Conservation (phyloP, 2,888 invertebrate genomes). For the Ophioninae sp. region DNA sequence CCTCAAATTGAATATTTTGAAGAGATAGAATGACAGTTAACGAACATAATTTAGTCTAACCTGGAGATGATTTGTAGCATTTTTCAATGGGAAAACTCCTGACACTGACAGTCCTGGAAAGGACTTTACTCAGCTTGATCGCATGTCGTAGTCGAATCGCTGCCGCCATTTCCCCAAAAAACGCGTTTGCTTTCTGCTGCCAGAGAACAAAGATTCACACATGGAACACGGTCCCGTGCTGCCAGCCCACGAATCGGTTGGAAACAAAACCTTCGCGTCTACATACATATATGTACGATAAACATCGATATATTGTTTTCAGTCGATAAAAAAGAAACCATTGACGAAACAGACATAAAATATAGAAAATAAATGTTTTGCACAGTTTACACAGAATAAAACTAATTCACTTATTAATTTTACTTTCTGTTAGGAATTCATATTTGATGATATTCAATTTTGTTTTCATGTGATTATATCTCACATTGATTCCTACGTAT, state of each 20-base stretch:
- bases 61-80: slow-evolving; percentile 65
- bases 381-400: neutral
- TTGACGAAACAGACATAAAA: neutral
- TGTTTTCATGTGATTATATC: no score
- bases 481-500: no score
- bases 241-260: neutral
- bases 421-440: neutral
- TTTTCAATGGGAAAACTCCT: slow-evolving; percentile 62
- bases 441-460: neutral
- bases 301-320: no score
- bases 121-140: slow-evolving; percentile 71
- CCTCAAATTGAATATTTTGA: slow-evolving; percentile 46
- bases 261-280: neutral
- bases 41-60: slow-evolving; percentile 61
- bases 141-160: slow-evolving; percentile 70
- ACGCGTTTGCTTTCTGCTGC: slow-evolving; percentile 12
- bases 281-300: no score
- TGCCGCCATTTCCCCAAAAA: slow-evolving; percentile 71
- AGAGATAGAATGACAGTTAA: slow-evolving; percentile 25
- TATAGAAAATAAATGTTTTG: neutral
- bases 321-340: neutral
- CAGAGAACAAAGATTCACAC: neutral
- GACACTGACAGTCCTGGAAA: slow-evolving; percentile 67
- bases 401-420: neutral
- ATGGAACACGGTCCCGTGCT: neutral